A percentile compares a stretch with the other conserved stretches of the same genome.
Evolutionary conservation across 2,797 vertebrate species (phyloP).

Genomic region (Sebastes minor): DNA sequence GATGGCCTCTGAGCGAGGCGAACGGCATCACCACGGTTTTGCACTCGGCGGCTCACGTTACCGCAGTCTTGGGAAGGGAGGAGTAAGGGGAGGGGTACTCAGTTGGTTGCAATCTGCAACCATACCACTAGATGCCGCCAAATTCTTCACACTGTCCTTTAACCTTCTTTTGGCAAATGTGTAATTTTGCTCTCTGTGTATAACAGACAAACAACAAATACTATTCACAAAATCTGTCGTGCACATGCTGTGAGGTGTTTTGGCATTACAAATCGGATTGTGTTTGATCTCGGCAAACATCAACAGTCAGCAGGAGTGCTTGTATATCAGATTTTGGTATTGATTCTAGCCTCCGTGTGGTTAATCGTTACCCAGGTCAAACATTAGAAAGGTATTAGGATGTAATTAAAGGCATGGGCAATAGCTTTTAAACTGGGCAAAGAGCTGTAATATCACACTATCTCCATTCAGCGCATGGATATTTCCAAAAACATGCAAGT

Average conservation of each 20-base stretch:
- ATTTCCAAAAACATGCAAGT: not conserved
- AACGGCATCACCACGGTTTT: too few relatives aligned
- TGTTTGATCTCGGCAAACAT: not conserved
- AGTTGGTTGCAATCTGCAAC: too few relatives aligned
- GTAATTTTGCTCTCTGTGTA: not conserved
- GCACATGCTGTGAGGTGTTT: not conserved
- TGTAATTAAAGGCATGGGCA: not conserved
- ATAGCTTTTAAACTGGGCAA: not conserved
- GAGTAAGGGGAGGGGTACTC: too few relatives aligned
- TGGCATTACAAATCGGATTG: not conserved
- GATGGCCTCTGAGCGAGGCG: too few relatives aligned
- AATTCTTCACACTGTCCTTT: too few relatives aligned
- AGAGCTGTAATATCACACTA: not conserved
- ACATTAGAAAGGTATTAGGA: not conserved
- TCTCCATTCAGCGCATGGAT: not conserved
- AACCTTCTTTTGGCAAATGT: not conserved
- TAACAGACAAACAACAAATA: not conserved
- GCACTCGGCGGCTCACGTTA: too few relatives aligned
- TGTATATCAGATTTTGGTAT: not conserved
- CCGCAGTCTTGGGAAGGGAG: too few relatives aligned
- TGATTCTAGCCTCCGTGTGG: not conserved
- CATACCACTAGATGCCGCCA: fast-evolving
- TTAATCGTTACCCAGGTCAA: not conserved
- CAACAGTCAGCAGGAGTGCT: not conserved
- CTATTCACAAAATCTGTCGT: not conserved